Evolutionary conservation across 2,888 invertebrate genomes (phyloP).

Genomic region (Spilosoma lubricipeda): DNA sequence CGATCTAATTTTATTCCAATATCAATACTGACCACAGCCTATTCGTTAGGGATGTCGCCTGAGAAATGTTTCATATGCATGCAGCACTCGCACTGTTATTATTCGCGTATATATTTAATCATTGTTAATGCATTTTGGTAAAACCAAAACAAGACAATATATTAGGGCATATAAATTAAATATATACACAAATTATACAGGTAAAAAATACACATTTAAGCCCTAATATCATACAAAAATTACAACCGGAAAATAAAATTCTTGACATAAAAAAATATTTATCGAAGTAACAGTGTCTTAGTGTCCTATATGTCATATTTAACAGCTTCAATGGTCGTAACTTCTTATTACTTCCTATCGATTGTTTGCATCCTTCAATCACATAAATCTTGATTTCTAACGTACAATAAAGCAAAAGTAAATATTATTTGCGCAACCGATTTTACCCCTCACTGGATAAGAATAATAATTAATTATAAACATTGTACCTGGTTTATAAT

Average conservation of each 20-base stretch:
- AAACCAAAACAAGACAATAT: background rate
- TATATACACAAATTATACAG: background rate
- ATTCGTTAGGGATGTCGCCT: background rate
- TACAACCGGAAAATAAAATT: too few species aligned
- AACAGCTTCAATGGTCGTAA: background rate
- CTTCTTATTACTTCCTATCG: background rate
- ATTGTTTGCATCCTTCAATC: conserved; percentile 7
- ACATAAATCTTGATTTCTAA: conserved; percentile 42
- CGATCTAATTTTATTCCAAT: background rate
- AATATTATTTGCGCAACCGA: conserved; percentile 37
- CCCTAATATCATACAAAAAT: background rate
- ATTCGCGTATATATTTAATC: background rate
- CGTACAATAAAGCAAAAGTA: conserved; percentile 27
- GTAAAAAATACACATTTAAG: background rate
- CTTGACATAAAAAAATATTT: background rate
- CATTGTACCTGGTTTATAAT: conserved; percentile 85
- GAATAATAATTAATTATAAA: conserved; percentile 71
- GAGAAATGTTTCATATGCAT: background rate
- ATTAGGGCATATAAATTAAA: background rate
- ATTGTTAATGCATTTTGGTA: background rate
- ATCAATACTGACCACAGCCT: background rate
- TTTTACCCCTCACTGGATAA: conserved; percentile 60
- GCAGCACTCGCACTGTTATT: background rate
- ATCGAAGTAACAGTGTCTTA: background rate
- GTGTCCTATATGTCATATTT: background rate